Evolutionary conservation across 1,140 invertebrate genomes (phyloP), one percentile per base, ranked within the genome.

Genomic region (Drosophila suzukii): DNA sequence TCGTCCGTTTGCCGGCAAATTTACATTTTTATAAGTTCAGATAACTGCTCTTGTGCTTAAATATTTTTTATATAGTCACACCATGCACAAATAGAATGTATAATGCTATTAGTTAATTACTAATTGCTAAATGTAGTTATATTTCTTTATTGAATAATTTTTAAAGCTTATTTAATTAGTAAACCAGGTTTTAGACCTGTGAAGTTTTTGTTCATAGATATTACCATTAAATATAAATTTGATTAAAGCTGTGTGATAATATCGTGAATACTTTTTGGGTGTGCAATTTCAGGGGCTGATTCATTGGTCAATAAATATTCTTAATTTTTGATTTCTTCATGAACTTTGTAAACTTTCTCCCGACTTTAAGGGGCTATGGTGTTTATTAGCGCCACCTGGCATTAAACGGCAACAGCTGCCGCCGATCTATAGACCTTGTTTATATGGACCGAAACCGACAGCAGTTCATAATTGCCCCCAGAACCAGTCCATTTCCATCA

Each of bases 391-490:
- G 53, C 43, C 68, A 71, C 68, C 68, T 71, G 68, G 44, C 47
- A 20, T 71, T 71, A 71, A 73, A 41, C 55, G 46, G 43, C 43
- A 53, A 30, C 70, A 70, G 38, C 63, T 55, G 66, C 44, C 41
- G 24, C 6, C 30, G 55, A 58, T 58, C 51, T 58, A 55, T 56
- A 57, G 10, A 36, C 13, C 47, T 30, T 68, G 63, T 68, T 68
- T 57, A 36, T 70, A 57, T 30, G 27, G 27, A 50, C 53, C 12
- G 66, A 43, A 12, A 43, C 4, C 27, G 38, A 56, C 49, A 59
- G 49, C 62, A 65, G 66, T 56, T 78, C 70, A 83, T 83, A 85
- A 83, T 84, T 84, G 65, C 47, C 72, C 38, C 36, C 61, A 41
- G 30, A 24, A 36, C 55, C 24, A 55, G 13, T n/a, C 20, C 67